These are phyloP conservation scores for Oreamnos americanus DNA, from an alignment of 2,113 vertebrate species.

Conservation along the genomic window DNA sequence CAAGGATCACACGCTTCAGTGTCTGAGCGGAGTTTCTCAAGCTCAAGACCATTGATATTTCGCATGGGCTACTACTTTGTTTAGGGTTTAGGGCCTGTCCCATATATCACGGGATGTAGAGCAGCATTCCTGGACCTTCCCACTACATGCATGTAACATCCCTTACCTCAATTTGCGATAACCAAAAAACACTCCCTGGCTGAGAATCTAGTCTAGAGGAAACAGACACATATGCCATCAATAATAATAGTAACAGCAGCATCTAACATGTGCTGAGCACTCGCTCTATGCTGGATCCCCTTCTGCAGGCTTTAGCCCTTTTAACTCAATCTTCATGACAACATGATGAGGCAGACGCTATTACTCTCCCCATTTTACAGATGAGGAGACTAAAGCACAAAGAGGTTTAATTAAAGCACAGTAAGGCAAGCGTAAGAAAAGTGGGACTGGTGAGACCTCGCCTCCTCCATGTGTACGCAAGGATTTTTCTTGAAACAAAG, in stretches of 20 bases:
- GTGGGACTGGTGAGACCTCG: neutral
- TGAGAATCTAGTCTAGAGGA: neutral
- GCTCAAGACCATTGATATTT: neutral
- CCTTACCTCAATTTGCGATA: neutral
- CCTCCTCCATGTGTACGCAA: fast-evolving
- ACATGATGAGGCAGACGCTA: neutral
- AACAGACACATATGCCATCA: neutral
- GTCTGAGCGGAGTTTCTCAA: neutral
- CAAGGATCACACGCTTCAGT: neutral
- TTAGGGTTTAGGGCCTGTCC: neutral
- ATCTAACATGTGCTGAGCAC: neutral
- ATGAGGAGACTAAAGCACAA: neutral
- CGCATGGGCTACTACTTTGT: neutral
- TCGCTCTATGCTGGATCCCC: neutral
- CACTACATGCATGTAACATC: neutral
- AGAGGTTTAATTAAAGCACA: neutral
- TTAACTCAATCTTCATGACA: neutral
- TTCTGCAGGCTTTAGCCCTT: neutral
- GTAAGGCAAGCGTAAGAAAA: neutral
- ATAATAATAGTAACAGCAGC: too few species aligned
- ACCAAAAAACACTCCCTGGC: neutral
- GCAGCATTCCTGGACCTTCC: neutral
- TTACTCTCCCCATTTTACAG: neutral
- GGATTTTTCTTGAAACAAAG: neutral
- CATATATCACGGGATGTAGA: neutral